Evolutionary conservation across 53 echinoderm and acorn worm species (phyloP), one percentile per base, ranked within the genome.

Genomic region (Actinopyga echinites): DNA sequence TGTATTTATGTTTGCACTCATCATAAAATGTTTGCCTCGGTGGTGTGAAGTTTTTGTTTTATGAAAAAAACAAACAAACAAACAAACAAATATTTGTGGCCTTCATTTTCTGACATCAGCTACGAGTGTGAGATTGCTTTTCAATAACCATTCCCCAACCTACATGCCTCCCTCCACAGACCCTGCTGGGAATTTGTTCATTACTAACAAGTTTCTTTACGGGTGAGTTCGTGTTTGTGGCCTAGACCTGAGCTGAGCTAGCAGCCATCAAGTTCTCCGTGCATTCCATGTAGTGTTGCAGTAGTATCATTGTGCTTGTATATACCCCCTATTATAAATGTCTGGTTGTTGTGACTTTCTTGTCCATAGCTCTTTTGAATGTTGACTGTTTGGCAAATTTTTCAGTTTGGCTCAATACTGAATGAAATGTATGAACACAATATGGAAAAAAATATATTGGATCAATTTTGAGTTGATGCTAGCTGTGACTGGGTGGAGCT

Each of bases 111-210:
- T 49, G 13, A 49, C 49, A 49, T 49, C 49, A 49, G 49, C 49
- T 49, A 49, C 17, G 49, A 17, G 13, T 2, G 49, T 49, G 17
- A 49, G 17, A 49, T 49, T 49, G 49, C 49, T 42, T 38, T 71
- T 38, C 1, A 71, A 40, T 25, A 42, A 71, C 34, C 20, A 25
- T 34, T 26, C 40, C 71, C 71, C 71, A 11, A 71, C 40, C 71
- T 71, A 71, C 78, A 17, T 23, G 24, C 78, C 32, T 45, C 24
- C 44, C 54, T 69, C 54, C 78, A 78, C 78, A 78, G 78, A 78
- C 57, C 57, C 55, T 78, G 78, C 78, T 78, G 78, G 78, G 78
- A 54, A 29, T 56, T 78, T 54, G 33, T 32, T 78, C 78, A 78
- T 78, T 78, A 78, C 78, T 78, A 78, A 78, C 78, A 42, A 71